Base-by-base conservation (phyloP, 1,140 invertebrate species). In the Listronotus bonariensis region DNA sequence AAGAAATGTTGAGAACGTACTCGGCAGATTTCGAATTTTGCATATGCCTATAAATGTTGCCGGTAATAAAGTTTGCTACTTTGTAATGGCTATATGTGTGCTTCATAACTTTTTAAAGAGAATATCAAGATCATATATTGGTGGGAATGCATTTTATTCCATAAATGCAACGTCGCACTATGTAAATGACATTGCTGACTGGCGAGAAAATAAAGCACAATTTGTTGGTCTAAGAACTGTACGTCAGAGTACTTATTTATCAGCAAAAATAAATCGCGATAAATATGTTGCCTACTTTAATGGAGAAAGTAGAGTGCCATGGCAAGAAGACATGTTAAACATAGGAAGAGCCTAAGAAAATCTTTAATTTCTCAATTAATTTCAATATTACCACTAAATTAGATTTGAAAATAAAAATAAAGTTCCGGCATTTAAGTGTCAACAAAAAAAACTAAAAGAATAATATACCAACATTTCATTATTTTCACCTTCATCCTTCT, bases 1-100 rank as follows among this genome's bases (percentile, higher is more conserved):
- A 41, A 62, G 76, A 42, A 74, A 76, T 17, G 74, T 81, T 12
- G 82, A 84, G 72, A 82, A 82, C 71, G 76, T 77, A 38, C 83
- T 85, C 72, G 82, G 81, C 8, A 72, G 74, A 53, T 82, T 77
- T 71, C 20, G 48, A 51, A 18, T 51, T 51, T 26, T 51, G 5
- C 48, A 51, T 32, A 51, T 20, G 6, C 20, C 11, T 31, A 26
- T 34, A 51, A 32, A 51, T 34, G 12, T 51, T 10, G 32, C 12
- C 20, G n/a, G 11, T 6, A 10, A 46, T 18, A 51, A 51, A 12
- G 32, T 51, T 51, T 31, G 12, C 10, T 51, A 4, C n/a, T 26
- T 26, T 34, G 9, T 34, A 34, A 34, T 34, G 32, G 32, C 9
- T 26, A 51, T 51, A 26, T 51, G 15, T 51, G 20, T 51, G 48